These are phyloP conservation scores for Ceraclea dissimilis DNA, from an alignment of 2,888 invertebrate genomes.

Conservation along the genomic window DNA sequence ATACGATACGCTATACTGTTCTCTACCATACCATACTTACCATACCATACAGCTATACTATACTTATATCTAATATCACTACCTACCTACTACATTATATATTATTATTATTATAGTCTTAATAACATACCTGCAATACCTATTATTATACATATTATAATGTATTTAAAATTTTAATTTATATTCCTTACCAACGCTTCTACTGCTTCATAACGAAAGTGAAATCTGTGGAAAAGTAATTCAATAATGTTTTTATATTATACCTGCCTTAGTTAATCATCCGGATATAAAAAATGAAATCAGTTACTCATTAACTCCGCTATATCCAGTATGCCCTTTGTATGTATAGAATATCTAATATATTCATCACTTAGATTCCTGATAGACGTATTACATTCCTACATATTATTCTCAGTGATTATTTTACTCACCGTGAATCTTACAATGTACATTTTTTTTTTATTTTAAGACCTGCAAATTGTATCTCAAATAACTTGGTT, in stretches of 20 bases:
- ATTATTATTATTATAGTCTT: background rate
- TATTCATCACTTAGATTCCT: no score
- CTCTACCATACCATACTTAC: no score
- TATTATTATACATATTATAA: background rate
- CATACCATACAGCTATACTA: no score
- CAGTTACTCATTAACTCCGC: background rate
- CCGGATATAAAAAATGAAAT: background rate
- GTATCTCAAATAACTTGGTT: no score
- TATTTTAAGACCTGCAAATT: no score
- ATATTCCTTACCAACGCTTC: slow-evolving; percentile 15
- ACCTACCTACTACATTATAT: background rate
- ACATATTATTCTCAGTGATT: no score
- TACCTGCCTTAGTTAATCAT: background rate
- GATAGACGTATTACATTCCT: no score
- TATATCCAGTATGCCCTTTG: no score
- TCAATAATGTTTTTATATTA: background rate
- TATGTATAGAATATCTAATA: no score
- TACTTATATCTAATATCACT: no score
- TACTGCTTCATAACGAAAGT: slow-evolving; percentile 21
- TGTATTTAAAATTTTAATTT: slow-evolving; percentile 16
- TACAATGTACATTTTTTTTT: no score
- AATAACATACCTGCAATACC: background rate
- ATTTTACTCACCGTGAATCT: no score
- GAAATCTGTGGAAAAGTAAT: slow-evolving; percentile 22
- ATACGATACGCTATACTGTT: background rate